phyloP scores from a whole-genome alignment of 2,888 invertebrate genomes.

The Eristalinus aeneus region DNA sequence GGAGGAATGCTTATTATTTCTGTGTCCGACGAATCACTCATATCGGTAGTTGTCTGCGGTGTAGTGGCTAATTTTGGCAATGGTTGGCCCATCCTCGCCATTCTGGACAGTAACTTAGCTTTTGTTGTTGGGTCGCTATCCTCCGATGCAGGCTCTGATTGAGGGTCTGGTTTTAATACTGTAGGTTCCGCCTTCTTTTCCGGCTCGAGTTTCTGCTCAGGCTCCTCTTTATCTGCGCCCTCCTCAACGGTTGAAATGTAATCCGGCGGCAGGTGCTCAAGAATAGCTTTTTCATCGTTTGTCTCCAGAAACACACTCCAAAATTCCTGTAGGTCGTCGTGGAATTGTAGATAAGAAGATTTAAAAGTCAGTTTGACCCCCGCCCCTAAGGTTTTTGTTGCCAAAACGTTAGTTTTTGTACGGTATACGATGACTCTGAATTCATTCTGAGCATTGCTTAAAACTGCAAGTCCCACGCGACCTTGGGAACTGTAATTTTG shows the following conservation, averaged over 20 bases:
- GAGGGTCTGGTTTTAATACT: neutral
- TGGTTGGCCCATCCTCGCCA: conserved; percentile 83
- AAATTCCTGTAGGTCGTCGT: conserved; percentile 82
- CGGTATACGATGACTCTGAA: conserved; percentile 75
- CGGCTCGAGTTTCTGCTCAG: neutral
- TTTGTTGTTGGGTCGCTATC: conserved; percentile 30
- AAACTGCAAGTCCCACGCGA: conserved; percentile 81
- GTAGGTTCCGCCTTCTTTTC: neutral
- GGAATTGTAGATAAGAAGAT: conserved; percentile 76
- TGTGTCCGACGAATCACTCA: conserved; percentile 81
- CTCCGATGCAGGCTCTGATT: neutral
- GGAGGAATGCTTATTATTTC: conserved; percentile 74
- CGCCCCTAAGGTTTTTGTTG: conserved; percentile 71
- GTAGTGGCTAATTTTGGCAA: conserved; percentile 78
- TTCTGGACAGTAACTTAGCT: conserved; percentile 80
- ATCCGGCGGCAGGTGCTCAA: conserved; percentile 17
- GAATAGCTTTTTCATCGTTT: conserved; percentile 47
- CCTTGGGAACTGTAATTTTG: conserved; percentile 77
- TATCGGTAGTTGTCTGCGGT: conserved; percentile 74
- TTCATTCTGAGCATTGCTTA: conserved; percentile 74
- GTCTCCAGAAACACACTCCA: conserved; percentile 83
- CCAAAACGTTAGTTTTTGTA: conserved; percentile 73
- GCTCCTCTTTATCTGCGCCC: neutral
- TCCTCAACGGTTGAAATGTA: conserved; percentile 49
- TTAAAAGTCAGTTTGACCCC: conserved; percentile 70